Conservation (phyloP, 2,888 invertebrate species). For the Rhamnusium bicolor region DNA sequence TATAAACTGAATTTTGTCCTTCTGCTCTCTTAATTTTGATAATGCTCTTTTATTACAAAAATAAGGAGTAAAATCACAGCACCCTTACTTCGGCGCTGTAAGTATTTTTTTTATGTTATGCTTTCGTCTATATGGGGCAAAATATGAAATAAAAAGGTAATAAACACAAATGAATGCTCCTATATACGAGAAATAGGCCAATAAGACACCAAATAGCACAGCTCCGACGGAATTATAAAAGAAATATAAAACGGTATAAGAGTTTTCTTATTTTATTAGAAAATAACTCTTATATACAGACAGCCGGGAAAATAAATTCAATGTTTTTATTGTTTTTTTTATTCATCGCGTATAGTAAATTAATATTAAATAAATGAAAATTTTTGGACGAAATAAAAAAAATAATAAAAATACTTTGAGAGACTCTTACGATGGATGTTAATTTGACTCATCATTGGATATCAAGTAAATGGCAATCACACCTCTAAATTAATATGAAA, state of each 20-base stretch:
- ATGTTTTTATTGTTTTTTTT: too few species aligned
- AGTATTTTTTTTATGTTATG: neutral
- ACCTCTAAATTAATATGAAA: too few species aligned
- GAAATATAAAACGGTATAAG: neutral
- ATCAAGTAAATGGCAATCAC: too few species aligned
- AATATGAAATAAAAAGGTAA: slow-evolving; percentile 10
- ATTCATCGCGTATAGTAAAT: too few species aligned
- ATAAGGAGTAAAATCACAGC: neutral
- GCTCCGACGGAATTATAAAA: neutral
- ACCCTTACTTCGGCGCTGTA: neutral
- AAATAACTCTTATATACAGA: too few species aligned
- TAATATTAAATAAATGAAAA: too few species aligned
- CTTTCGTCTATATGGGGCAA: neutral
- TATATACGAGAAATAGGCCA: neutral
- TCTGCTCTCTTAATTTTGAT: neutral
- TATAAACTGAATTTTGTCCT: too few species aligned
- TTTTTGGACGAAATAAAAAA: too few species aligned
- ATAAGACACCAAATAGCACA: neutral
- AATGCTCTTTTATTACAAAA: neutral
- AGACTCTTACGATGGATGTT: too few species aligned
- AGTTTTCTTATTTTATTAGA: neutral
- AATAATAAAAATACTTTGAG: too few species aligned
- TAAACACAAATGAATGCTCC: slow-evolving; percentile 9
- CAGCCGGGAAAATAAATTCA: too few species aligned
- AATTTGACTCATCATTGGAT: too few species aligned